These are phyloP conservation scores for Vannuccia rotundouncinata DNA, from an alignment of 2,888 invertebrate species.

Conservation along the genomic window DNA sequence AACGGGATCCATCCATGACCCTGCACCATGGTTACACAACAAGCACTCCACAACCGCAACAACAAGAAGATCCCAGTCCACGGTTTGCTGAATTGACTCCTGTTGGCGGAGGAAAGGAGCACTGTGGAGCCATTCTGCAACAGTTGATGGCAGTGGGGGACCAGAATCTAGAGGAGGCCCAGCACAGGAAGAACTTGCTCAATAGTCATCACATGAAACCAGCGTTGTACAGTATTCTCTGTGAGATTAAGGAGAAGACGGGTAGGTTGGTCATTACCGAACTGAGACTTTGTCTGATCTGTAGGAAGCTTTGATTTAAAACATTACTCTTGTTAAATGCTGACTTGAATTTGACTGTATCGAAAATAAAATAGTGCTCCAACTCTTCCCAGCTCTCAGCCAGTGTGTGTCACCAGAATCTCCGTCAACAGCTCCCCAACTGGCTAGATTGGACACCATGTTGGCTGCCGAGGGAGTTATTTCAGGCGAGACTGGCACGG, in stretches of 20 bases:
- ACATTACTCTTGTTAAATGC: too few relatives aligned
- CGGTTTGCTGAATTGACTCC: background rate
- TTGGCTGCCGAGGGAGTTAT: conserved; percentile 77
- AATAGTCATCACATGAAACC: conserved; percentile 99
- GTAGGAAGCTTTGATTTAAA: too few relatives aligned
- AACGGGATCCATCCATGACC: conserved; percentile 1
- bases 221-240: conserved; percentile 91
- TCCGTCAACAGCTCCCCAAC: conserved; percentile 91
- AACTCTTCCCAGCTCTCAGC: conserved; percentile 71
- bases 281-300: too few relatives aligned
- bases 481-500: conserved; percentile 50
- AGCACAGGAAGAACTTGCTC: conserved; percentile 67
- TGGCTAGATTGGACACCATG: conserved; percentile 99
- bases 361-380: too few relatives aligned
- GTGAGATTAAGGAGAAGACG: conserved; percentile 99
- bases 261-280: conserved; percentile 63
- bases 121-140: conserved; percentile 78
- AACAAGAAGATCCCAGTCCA: background rate
- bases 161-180: conserved; percentile 93
- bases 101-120: background rate
- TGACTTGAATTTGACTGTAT: too few relatives aligned
- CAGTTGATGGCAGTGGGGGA: conserved; percentile 99
- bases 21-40: background rate
- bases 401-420: conserved; percentile 93
- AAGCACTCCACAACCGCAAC: background rate